A percentile compares a stretch with the other conserved stretches of the same genome.
phyloP scores from a whole-genome alignment of 2,113 vertebrate species.

The Gnathonemus echidnorhynchus region DNA sequence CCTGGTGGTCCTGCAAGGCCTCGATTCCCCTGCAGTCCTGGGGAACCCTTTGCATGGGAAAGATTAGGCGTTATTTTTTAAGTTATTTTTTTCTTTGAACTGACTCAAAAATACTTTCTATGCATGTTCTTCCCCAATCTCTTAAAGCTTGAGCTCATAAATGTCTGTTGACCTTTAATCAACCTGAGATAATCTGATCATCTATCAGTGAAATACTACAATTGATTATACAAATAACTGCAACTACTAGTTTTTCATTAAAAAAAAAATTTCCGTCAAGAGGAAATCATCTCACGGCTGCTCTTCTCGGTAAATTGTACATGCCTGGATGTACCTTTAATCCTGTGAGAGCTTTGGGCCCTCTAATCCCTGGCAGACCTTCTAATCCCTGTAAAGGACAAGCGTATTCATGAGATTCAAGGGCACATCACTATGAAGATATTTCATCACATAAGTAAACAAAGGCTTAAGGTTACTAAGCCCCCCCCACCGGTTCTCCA shows the following conservation, averaged over 20 bases:
- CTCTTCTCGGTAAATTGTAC: background rate
- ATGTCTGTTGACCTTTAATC: background rate
- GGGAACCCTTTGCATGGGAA: slow-evolving; percentile 49
- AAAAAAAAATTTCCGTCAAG: background rate
- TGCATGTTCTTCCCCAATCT: background rate
- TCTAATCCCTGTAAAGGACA: slow-evolving; percentile 58
- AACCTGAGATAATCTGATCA: background rate
- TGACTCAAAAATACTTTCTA: background rate
- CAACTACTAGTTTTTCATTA: background rate
- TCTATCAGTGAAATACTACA: background rate
- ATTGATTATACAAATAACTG: background rate
- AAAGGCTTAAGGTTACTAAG: background rate
- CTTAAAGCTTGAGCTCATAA: background rate
- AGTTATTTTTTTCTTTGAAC: background rate
- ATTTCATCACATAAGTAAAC: background rate
- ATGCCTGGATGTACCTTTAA: slow-evolving; percentile 51
- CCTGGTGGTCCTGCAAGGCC: slow-evolving; percentile 59
- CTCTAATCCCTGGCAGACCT: slow-evolving; percentile 58
- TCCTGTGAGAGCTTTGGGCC: slow-evolving; percentile 55
- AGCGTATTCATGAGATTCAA: background rate
- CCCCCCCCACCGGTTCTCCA: slow-evolving; percentile 58
- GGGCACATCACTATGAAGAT: background rate
- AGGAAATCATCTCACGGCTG: background rate
- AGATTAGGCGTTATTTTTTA: background rate
- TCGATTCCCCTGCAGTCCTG: slow-evolving; percentile 57